Conservation (phyloP, 2,888 invertebrate species). For the Drosophila emarginata region DNA sequence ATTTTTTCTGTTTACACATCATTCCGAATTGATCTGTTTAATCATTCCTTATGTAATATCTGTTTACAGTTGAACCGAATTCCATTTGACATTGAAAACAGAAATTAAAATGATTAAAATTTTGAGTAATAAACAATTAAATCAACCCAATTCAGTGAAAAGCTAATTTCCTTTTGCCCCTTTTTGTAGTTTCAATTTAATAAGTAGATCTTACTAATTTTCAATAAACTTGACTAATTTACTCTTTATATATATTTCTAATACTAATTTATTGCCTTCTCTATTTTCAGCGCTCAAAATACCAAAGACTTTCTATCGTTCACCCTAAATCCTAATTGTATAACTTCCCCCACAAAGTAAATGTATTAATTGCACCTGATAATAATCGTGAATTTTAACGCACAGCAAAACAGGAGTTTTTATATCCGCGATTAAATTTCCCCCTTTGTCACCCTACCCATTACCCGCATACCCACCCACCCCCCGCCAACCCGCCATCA, state of each 20-base stretch:
- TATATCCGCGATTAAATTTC: constrained; percentile 1
- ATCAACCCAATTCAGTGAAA: too few species aligned
- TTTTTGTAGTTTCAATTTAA: neutral
- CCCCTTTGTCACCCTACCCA: neutral
- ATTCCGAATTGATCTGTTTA: neutral
- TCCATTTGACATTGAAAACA: neutral
- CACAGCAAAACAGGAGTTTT: neutral
- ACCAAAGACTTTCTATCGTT: constrained; percentile 54
- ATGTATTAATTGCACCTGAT: constrained; percentile 15
- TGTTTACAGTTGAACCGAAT: neutral
- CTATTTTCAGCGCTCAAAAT: constrained; percentile 62
- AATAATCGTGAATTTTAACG: constrained; percentile 6
- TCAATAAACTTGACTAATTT: neutral
- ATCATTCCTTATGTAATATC: neutral
- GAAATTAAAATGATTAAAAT: neutral
- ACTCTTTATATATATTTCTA: neutral
- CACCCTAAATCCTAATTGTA: neutral
- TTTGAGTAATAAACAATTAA: too few species aligned
- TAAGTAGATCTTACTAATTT: neutral
- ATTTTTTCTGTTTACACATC: neutral
- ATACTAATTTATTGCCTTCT: neutral
- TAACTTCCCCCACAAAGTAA: neutral
- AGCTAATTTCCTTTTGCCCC: neutral
- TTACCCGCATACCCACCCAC: too few species aligned
- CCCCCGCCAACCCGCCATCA: too few species aligned